Conservation (phyloP, 2,113 vertebrate genomes). For the Illadopsis cleaveri region DNA sequence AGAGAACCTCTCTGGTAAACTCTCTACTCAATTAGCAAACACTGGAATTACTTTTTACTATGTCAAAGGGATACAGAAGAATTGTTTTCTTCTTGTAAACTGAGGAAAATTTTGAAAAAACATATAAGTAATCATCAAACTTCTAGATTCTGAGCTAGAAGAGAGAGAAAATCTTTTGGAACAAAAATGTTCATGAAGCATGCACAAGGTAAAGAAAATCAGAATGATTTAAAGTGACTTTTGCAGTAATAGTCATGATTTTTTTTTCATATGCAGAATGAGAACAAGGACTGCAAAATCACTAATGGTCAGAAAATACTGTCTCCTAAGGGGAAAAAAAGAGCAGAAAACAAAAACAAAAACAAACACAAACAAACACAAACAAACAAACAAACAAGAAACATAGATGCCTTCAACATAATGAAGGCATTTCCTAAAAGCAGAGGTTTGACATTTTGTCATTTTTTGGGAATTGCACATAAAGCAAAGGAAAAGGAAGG, state of each 20-base stretch:
- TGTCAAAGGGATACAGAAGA: background rate
- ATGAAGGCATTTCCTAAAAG: background rate
- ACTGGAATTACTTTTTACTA: background rate
- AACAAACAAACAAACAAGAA: too few species aligned
- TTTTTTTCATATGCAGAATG: background rate
- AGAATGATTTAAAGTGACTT: background rate
- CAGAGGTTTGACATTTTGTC: background rate
- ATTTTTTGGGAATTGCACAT: background rate
- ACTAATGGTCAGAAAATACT: background rate
- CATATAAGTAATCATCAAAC: background rate
- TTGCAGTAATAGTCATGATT: background rate
- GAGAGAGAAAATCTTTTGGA: background rate
- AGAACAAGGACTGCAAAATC: background rate
- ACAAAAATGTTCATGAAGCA: background rate
- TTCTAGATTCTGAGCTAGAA: background rate
- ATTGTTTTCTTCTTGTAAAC: background rate
- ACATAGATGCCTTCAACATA: background rate
- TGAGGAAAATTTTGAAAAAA: background rate
- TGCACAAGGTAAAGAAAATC: background rate
- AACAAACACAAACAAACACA: too few species aligned
- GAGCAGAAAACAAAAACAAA: rapidly evolving
- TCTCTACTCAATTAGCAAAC: background rate
- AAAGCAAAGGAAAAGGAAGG: background rate
- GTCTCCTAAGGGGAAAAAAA: background rate
- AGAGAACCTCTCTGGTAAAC: background rate